phyloP scores from a whole-genome alignment of 2,797 vertebrate genomes.

The Muscicapa striata region DNA sequence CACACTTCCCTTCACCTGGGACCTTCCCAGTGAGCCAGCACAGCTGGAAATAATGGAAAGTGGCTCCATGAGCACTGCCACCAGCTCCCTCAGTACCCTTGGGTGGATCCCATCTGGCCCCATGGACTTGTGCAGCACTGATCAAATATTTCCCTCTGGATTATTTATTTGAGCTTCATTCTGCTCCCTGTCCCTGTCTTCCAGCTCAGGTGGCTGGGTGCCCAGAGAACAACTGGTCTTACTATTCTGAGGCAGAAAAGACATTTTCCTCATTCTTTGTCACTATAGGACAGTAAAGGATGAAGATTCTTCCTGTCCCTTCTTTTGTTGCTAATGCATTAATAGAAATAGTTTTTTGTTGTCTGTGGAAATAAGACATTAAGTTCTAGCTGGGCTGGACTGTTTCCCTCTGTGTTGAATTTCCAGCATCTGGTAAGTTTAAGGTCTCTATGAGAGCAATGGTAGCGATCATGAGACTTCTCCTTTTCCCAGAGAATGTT shows the following conservation, averaged over 20 bases:
- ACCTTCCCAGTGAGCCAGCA: neutral
- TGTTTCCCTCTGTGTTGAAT: neutral
- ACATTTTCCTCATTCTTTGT: neutral
- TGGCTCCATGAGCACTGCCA: too few species aligned
- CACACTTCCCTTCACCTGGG: neutral
- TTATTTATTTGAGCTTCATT: neutral
- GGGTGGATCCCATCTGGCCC: neutral
- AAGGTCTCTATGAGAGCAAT: neutral
- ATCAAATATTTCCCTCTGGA: neutral
- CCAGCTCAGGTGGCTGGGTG: neutral
- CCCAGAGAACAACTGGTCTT: neutral
- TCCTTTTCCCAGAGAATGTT: neutral
- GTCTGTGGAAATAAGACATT: neutral
- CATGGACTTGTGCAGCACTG: neutral
- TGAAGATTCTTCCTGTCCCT: neutral
- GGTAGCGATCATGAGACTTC: accelerated
- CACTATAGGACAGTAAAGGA: neutral
- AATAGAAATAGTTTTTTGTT: neutral
- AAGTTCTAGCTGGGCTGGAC: neutral
- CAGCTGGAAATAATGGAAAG: neutral
- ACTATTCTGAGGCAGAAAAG: neutral
- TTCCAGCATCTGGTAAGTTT: neutral
- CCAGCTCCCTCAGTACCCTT: too few species aligned
- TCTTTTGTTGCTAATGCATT: neutral
- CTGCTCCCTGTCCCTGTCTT: neutral